phyloP scores from a whole-genome alignment of 2,797 vertebrate genomes.

The Crocodylus rhombifer region DNA sequence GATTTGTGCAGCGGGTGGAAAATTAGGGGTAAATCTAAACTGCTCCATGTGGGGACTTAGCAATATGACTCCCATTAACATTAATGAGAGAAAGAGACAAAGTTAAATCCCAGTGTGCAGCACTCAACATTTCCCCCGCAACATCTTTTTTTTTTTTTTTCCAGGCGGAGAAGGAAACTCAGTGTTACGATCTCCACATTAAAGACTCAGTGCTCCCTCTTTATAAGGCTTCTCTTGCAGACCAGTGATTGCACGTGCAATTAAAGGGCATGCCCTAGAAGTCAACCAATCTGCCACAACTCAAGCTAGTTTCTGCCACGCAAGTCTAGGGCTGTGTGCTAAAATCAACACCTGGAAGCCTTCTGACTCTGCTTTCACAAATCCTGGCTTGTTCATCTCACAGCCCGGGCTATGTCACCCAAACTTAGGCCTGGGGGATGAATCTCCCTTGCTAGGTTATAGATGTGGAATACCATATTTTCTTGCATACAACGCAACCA shows the following conservation, averaged over 20 bases:
- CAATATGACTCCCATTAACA: accelerated
- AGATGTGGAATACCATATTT: too few species aligned
- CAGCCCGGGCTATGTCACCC: neutral
- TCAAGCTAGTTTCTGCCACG: neutral
- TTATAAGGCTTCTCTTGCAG: neutral
- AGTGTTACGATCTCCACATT: accelerated
- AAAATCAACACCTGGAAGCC: accelerated
- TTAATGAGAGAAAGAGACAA: accelerated
- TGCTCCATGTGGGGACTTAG: accelerated
- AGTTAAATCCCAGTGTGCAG: neutral
- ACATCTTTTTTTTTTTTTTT: neutral
- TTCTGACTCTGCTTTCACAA: neutral
- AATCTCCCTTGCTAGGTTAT: too few species aligned
- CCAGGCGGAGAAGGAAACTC: neutral
- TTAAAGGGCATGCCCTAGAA: neutral
- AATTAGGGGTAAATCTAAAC: neutral
- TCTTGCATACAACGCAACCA: too few species aligned
- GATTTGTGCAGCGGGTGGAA: neutral
- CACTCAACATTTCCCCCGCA: neutral
- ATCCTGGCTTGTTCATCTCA: neutral
- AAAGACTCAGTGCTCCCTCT: neutral
- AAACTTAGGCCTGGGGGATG: neutral
- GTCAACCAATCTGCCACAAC: neutral
- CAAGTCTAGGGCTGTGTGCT: neutral
- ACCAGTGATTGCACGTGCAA: neutral